phyloP scores from a whole-genome alignment of 2,888 invertebrate species.

The Cryptocephalus primarius region DNA sequence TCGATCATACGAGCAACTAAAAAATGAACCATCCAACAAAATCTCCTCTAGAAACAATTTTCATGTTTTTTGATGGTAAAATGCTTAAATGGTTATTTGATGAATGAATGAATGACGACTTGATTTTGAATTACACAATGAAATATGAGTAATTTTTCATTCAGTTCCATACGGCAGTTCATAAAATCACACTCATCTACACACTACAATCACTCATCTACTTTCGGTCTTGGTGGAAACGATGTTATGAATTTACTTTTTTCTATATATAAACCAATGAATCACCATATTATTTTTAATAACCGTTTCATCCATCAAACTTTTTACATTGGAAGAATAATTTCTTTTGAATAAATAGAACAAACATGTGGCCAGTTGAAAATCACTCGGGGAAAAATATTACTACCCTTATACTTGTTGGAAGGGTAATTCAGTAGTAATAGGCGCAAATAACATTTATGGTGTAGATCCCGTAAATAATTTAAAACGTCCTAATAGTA shows the following conservation, averaged over 20 bases:
- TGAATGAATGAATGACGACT: slow-evolving; percentile 19
- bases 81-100: slow-evolving; percentile 10
- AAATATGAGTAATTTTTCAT: slow-evolving; percentile 20
- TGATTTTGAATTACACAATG: slow-evolving; percentile 20
- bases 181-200: slow-evolving; percentile 4
- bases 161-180: slow-evolving; percentile 19
- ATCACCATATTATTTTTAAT: slow-evolving; percentile 15
- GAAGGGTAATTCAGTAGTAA: slow-evolving; percentile 7
- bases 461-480: slow-evolving; percentile 5
- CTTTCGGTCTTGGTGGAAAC: slow-evolving; percentile 13
- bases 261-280: slow-evolving; percentile 10
- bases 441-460: slow-evolving; percentile 4
- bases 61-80: slow-evolving; percentile 11
- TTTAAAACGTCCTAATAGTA: slow-evolving; percentile 6
- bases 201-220: too few relatives aligned
- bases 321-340: slow-evolving; percentile 8
- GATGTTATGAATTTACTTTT: slow-evolving; percentile 16
- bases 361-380: slow-evolving; percentile 1
- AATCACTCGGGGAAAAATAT: neutral
- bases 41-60: slow-evolving; percentile 10
- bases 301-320: slow-evolving; percentile 12
- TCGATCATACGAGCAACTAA: slow-evolving; percentile 2
- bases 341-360: slow-evolving; percentile 3
- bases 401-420: neutral
- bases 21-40: slow-evolving; percentile 8